Evolutionary conservation across 2,888 invertebrate genomes (phyloP).

Genomic region (Nemoura dubitans): DNA sequence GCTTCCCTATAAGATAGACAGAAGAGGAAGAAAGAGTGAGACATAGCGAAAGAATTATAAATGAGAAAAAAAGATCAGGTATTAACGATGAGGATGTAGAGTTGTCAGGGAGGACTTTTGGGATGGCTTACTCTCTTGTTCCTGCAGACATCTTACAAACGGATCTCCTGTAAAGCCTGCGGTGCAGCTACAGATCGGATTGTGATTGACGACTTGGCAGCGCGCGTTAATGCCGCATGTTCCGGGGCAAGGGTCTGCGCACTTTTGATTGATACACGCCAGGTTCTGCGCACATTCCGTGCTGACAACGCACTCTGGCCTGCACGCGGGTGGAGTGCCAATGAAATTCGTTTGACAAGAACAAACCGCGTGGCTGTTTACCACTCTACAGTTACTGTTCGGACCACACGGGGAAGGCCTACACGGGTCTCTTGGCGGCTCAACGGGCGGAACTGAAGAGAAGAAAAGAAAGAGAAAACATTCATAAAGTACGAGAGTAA

Average conservation of each 20-base stretch:
- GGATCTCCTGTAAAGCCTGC: constrained; percentile 72
- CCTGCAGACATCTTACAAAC: constrained; percentile 65
- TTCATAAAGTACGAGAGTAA: constrained; percentile 39
- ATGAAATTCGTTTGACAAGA: constrained; percentile 73
- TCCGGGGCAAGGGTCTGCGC: constrained; percentile 75
- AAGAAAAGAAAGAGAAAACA: constrained; percentile 30
- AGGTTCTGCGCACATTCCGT: constrained; percentile 74
- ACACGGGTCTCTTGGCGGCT: constrained; percentile 68
- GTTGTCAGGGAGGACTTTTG: background rate
- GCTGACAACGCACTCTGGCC: constrained; percentile 77
- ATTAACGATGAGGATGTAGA: background rate
- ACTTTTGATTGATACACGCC: constrained; percentile 75
- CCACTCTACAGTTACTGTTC: constrained; percentile 79
- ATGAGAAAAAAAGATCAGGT: background rate
- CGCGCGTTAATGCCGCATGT: constrained; percentile 78
- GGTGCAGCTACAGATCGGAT: constrained; percentile 75
- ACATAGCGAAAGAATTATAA: constrained; percentile 15
- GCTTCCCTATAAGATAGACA: constrained; percentile 23
- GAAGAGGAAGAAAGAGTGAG: constrained; percentile 18
- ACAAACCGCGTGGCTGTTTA: constrained; percentile 76
- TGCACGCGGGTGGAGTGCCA: constrained; percentile 74
- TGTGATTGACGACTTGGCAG: constrained; percentile 77
- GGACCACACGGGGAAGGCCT: constrained; percentile 83
- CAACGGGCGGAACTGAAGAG: constrained; percentile 51
- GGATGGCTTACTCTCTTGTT: constrained; percentile 49